A percentile compares a stretch with the other conserved stretches of the same genome.
phyloP scores from a whole-genome alignment of 2,888 invertebrate species.

The Arge pagana region DNA sequence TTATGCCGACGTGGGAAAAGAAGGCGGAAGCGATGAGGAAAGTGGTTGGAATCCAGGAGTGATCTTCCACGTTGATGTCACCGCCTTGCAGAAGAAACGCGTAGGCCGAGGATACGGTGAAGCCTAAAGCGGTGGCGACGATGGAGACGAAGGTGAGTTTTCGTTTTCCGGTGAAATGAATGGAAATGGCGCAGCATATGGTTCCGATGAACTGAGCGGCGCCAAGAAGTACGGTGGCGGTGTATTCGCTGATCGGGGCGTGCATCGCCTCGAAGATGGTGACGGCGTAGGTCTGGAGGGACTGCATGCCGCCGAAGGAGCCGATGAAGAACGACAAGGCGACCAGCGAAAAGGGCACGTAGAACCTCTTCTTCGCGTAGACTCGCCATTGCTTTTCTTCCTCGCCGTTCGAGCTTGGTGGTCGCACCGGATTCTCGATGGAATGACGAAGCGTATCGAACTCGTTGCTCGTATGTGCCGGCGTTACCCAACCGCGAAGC shows the following conservation, averaged over 20 bases:
- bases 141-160: constrained; percentile 71
- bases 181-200: constrained; percentile 67
- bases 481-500: constrained; percentile 77
- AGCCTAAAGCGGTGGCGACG: constrained; percentile 68
- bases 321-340: constrained; percentile 72
- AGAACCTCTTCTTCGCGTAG: constrained; percentile 67
- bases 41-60: constrained; percentile 70
- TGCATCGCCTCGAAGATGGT: constrained; percentile 73
- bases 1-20: constrained; percentile 70
- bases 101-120: constrained; percentile 66
- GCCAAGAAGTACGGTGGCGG: constrained; percentile 75
- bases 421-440: constrained; percentile 51
- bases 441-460: constrained; percentile 61
- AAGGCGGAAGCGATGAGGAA: constrained; percentile 71
- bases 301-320: constrained; percentile 77
- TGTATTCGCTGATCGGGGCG: constrained; percentile 76
- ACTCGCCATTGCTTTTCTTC: constrained; percentile 48
- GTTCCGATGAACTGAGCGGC: constrained; percentile 72
- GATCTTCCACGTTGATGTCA: constrained; percentile 28
- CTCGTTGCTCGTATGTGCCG: constrained; percentile 66
- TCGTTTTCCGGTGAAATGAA: constrained; percentile 76
- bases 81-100: constrained; percentile 49
- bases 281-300: constrained; percentile 75
- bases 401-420: constrained; percentile 18
- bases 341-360: constrained; percentile 71